Percentiles rank a stretch among this genome's conserved stretches.
phyloP scores from a whole-genome alignment of 1,140 invertebrate genomes.

The Formica selysi region DNA sequence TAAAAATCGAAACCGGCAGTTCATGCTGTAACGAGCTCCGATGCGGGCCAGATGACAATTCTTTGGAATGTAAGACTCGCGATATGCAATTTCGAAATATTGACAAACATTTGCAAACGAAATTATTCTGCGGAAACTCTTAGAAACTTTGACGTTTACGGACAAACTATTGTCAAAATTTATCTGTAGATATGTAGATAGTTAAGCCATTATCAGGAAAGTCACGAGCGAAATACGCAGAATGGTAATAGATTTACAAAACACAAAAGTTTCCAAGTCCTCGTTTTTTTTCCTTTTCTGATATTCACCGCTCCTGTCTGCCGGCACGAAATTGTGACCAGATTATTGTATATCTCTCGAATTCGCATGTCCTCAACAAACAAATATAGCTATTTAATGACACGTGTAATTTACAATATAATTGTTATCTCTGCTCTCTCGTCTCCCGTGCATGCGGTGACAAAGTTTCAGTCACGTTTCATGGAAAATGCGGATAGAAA shows the following conservation, averaged over 20 bases:
- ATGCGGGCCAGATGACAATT: not conserved
- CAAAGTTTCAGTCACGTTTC: constrained; percentile 26
- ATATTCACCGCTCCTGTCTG: not conserved
- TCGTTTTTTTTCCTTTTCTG: not conserved
- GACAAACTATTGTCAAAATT: not conserved
- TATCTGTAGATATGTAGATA: not conserved
- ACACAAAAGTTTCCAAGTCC: not conserved
- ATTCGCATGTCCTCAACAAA: not conserved
- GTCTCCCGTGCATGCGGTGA: not conserved
- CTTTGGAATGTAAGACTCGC: not conserved
- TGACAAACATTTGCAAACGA: not conserved
- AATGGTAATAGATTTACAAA: not conserved
- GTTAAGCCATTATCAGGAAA: not conserved
- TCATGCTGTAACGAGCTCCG: not conserved
- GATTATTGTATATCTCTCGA: too few relatives aligned
- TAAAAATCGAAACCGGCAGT: not conserved
- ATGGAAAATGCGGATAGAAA: constrained; percentile 20
- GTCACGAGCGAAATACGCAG: not conserved
- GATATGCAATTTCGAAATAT: not conserved
- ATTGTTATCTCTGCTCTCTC: not conserved
- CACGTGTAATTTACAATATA: constrained; percentile 15
- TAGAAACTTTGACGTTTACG: not conserved
- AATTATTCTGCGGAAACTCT: not conserved
- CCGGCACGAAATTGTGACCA: not conserved
- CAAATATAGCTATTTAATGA: not conserved